A percentile compares a stretch with the other conserved stretches of the same genome.
Conservation (phyloP, 1,140 invertebrate species). For the Drosophila nigromelanica region DNA sequence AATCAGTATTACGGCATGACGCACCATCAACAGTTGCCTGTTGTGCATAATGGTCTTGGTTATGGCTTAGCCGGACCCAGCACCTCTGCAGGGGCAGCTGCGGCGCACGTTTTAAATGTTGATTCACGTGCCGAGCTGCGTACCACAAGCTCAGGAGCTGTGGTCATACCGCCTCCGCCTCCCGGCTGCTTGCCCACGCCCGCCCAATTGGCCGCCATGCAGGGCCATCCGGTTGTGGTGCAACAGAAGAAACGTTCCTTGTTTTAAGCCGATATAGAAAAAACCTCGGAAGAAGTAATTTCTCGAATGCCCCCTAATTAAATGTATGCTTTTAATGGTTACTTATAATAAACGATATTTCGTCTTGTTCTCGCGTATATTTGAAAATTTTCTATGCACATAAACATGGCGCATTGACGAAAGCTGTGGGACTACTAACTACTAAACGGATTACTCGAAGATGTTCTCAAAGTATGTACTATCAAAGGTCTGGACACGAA, state of each 20-base stretch:
- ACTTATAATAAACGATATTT: slow-evolving; percentile 63
- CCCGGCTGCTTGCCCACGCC: slow-evolving; percentile 75
- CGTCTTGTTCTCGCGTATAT: slow-evolving; percentile 81
- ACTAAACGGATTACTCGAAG: slow-evolving; percentile 90
- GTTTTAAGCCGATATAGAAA: slow-evolving; percentile 44
- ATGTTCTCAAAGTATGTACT: slow-evolving; percentile 98
- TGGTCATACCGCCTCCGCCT: slow-evolving; percentile 75
- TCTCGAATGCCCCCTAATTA: slow-evolving; percentile 54
- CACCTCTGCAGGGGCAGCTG: slow-evolving; percentile 50
- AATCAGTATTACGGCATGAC: slow-evolving; percentile 75
- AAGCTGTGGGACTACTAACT: slow-evolving; percentile 50
- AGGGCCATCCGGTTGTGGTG: slow-evolving; percentile 73
- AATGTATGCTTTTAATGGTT: slow-evolving; percentile 40
- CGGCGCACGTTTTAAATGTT: slow-evolving; percentile 56
- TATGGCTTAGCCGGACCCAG: slow-evolving; percentile 58
- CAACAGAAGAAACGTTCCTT: slow-evolving; percentile 82
- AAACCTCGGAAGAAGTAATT: neutral
- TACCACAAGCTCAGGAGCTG: slow-evolving; percentile 55
- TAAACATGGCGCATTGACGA: slow-evolving; percentile 58
- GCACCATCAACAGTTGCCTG: slow-evolving; percentile 59
- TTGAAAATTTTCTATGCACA: slow-evolving; percentile 74
- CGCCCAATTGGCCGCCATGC: slow-evolving; percentile 75
- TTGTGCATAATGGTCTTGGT: slow-evolving; percentile 29
- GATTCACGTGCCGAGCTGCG: slow-evolving; percentile 66
- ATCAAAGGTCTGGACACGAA: slow-evolving; percentile 98